These are phyloP conservation scores for Pteronura brasiliensis DNA, from an alignment of 2,113 vertebrate genomes.

Conservation along the genomic window DNA sequence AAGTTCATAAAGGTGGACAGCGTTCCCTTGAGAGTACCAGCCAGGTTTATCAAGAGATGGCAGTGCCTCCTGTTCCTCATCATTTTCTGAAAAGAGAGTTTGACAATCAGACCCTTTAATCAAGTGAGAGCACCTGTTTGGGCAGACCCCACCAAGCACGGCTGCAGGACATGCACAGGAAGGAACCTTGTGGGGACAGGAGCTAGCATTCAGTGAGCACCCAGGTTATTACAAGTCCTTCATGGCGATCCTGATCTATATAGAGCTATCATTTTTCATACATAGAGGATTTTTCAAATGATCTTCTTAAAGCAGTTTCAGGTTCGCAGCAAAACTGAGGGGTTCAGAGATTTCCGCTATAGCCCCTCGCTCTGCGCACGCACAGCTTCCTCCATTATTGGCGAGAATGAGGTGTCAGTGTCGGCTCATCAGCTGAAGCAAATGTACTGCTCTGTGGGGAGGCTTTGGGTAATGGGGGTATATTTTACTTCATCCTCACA, in stretches of 20 bases:
- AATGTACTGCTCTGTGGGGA: not conserved
- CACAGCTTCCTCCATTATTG: not conserved
- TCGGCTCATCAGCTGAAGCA: not conserved
- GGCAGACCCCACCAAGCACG: not conserved
- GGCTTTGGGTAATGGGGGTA: not conserved
- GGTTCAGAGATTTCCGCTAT: not conserved
- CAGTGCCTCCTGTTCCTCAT: slow-evolving; percentile 91
- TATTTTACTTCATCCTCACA: not conserved
- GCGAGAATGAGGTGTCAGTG: not conserved
- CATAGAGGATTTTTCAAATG: not conserved
- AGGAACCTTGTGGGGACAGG: not conserved
- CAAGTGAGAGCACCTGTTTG: not conserved
- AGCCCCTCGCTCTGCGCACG: not conserved
- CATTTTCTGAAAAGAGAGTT: slow-evolving; percentile 87
- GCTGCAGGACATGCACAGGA: not conserved
- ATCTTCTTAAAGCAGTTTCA: not conserved
- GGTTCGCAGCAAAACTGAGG: not conserved
- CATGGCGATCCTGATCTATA: no score
- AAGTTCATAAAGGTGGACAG: slow-evolving; percentile 91
- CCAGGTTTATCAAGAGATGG: slow-evolving; percentile 91
- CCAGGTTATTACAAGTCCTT: not conserved
- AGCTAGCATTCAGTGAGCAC: not conserved
- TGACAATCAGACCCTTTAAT: not conserved
- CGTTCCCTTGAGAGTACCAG: slow-evolving; percentile 98
- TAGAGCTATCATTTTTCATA: not conserved